phyloP scores from a whole-genome alignment of 2,797 vertebrate species.

The Dendrocincla fuliginosa region DNA sequence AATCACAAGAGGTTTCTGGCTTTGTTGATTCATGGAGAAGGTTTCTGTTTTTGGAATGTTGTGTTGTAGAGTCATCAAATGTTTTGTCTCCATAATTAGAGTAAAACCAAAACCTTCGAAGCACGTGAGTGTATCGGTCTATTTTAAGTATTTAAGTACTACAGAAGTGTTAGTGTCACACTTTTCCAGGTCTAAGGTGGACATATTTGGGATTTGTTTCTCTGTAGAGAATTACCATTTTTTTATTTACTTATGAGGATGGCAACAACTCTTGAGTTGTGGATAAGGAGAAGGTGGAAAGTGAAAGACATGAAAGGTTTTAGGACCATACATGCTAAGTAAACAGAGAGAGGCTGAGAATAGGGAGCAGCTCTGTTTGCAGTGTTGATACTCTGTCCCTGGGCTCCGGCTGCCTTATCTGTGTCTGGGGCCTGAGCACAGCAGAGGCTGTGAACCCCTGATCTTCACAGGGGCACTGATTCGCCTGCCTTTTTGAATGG shows the following conservation, averaged over 20 bases:
- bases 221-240: not conserved
- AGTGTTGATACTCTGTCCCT: not conserved
- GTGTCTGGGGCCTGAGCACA: not conserved
- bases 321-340: not conserved
- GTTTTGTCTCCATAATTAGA: not conserved
- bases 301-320: not conserved
- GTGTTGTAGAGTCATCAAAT: not conserved
- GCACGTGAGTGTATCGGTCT: rapidly evolving
- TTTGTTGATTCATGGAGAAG: not conserved
- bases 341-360: not conserved
- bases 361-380: not conserved
- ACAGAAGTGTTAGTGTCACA: not conserved
- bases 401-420: not conserved
- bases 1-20: not conserved
- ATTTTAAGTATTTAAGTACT: not conserved
- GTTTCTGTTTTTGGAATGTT: not conserved
- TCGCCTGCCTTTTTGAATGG: not conserved
- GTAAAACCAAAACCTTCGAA: not conserved
- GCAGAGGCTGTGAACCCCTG: not conserved
- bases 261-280: not conserved
- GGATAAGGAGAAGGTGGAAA: not conserved
- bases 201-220: not conserved
- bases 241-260: not conserved
- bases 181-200: not conserved
- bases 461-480: not conserved